Conservation (phyloP, 1,140 invertebrate species). For the Coptotermes formosanus region DNA sequence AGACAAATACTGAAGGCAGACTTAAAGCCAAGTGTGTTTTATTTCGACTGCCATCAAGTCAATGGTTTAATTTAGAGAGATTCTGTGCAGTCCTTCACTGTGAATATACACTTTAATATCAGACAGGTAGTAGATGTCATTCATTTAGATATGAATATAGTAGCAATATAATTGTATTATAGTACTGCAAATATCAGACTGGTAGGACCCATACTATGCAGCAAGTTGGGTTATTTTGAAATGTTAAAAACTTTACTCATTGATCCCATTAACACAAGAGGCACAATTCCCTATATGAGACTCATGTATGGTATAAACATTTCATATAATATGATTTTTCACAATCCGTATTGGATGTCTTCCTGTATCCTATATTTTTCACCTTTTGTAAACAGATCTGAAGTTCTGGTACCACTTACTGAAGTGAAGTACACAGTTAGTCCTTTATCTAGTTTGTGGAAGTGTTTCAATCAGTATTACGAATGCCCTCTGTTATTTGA, state of each 20-base stretch:
- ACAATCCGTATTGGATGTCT: conserved; percentile 23
- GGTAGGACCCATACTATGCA: neutral
- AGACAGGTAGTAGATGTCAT: neutral
- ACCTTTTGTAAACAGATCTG: neutral
- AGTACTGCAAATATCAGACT: conserved; percentile 21
- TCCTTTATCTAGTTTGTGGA: neutral
- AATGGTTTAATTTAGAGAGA: too few species aligned
- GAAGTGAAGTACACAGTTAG: neutral
- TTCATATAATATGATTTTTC: neutral
- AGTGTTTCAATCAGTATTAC: neutral
- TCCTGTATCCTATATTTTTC: neutral
- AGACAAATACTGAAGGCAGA: too few species aligned
- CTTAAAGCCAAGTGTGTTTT: too few species aligned
- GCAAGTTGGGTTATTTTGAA: conserved; percentile 21
- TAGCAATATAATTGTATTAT: conserved; percentile 10
- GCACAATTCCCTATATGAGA: conserved; percentile 33
- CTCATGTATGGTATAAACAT: neutral
- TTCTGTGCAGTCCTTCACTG: neutral
- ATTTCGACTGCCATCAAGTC: too few species aligned
- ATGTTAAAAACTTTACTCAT: conserved; percentile 24
- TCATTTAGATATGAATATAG: neutral
- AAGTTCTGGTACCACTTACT: neutral
- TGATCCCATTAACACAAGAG: conserved; percentile 33
- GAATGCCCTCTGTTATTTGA: neutral
- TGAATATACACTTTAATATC: neutral